A percentile compares a stretch with the other conserved stretches of the same genome.
phyloP scores from a whole-genome alignment of 2,888 invertebrate genomes.

The Hecatera dysodea region DNA sequence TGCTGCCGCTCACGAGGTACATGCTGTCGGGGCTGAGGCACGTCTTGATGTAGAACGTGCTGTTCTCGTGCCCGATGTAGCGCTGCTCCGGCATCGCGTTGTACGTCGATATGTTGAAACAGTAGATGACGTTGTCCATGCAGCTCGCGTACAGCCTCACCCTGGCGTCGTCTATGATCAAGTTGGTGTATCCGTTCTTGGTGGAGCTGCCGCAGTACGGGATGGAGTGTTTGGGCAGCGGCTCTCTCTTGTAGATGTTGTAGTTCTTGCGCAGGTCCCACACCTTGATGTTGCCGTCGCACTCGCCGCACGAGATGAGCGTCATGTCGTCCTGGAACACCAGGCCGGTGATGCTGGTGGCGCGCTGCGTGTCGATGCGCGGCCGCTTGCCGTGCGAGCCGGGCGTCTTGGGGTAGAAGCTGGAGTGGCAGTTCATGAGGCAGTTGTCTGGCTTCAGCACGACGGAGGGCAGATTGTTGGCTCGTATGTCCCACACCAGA shows the following conservation, averaged over 20 bases:
- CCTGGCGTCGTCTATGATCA: conserved; percentile 93
- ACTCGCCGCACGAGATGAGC: conserved; percentile 96
- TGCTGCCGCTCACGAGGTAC: conserved; percentile 97
- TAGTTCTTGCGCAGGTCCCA: conserved; percentile 97
- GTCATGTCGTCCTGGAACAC: conserved; percentile 95
- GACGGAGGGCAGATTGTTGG: conserved; percentile 79
- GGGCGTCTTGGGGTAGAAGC: conserved; percentile 87
- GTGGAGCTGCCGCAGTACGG: conserved; percentile 94
- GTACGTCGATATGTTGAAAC: conserved; percentile 94
- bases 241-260: conserved; percentile 92
- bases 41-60: conserved; percentile 96
- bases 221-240: conserved; percentile 93
- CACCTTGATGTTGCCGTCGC: conserved; percentile 96
- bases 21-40: conserved; percentile 95
- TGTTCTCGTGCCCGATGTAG: conserved; percentile 94
- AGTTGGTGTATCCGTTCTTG: conserved; percentile 94
- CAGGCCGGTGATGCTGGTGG: conserved; percentile 95
- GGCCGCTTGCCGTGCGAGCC: conserved; percentile 88
- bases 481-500: conserved; percentile 95
- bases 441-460: conserved; percentile 93
- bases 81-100: conserved; percentile 92
- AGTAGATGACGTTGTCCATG: conserved; percentile 96
- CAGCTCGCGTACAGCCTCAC: conserved; percentile 95
- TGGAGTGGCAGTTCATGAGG: conserved; percentile 92
- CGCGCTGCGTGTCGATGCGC: conserved; percentile 87